Percentiles rank a stretch among this genome's conserved stretches.
phyloP scores from a whole-genome alignment of 2,888 invertebrate species.

The Steinernema hermaphroditum region DNA sequence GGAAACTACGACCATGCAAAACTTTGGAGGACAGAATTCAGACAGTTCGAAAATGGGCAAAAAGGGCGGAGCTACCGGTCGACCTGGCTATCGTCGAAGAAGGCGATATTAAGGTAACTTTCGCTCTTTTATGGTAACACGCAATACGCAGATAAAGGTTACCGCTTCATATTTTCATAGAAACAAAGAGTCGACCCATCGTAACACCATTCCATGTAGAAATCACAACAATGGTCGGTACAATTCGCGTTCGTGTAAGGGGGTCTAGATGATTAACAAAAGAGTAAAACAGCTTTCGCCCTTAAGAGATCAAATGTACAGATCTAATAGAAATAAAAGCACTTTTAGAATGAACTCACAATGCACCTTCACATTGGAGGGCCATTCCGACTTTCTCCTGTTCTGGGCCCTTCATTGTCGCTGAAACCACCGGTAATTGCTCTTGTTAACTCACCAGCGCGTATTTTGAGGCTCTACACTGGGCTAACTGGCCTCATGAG shows the following conservation, averaged over 20 bases:
- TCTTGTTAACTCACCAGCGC: no score
- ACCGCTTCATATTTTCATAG: no score
- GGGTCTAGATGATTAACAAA: no score
- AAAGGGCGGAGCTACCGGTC: not conserved
- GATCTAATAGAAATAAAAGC: no score
- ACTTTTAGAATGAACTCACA: not conserved
- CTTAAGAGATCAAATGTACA: no score
- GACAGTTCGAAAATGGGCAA: not conserved
- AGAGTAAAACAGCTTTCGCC: no score
- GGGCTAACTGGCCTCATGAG: constrained; percentile 51
- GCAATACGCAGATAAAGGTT: no score
- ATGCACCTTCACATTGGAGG: not conserved
- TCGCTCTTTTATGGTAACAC: no score
- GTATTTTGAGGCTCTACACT: constrained; percentile 37
- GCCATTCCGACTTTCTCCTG: constrained; percentile 1
- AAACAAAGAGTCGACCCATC: no score
- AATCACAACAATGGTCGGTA: no score
- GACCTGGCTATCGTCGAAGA: not conserved
- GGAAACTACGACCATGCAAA: constrained; percentile 5
- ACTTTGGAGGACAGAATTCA: not conserved
- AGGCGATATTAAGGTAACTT: not conserved
- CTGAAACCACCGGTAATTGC: constrained; percentile 12
- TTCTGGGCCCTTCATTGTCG: not conserved
- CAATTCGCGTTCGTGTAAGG: no score
- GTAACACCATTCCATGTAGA: no score